A percentile compares a stretch with the other conserved stretches of the same genome.
phyloP scores from a whole-genome alignment of 2,888 invertebrate genomes.

The Julus scanicus region DNA sequence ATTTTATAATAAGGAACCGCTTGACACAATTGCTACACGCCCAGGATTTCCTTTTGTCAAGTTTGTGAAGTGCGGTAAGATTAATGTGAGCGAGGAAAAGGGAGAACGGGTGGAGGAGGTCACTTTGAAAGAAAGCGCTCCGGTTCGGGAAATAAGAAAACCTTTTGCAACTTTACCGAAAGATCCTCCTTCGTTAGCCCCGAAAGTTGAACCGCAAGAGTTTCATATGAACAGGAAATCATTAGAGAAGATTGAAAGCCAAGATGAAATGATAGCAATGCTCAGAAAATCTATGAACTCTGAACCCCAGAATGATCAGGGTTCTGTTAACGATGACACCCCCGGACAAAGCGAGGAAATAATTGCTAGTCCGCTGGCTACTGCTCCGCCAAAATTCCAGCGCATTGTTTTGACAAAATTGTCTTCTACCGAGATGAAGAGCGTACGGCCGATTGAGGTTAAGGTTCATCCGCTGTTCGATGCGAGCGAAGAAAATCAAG shows the following conservation, averaged over 20 bases:
- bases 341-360: not conserved
- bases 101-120: not conserved
- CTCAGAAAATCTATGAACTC: constrained; percentile 33
- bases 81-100: not conserved
- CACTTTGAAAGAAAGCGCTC: not conserved
- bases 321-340: not conserved
- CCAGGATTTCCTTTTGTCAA: constrained; percentile 52
- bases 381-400: not conserved
- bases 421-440: constrained; percentile 25
- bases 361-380: not conserved
- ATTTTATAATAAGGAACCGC: constrained; percentile 18
- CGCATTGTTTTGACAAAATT: not conserved
- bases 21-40: not conserved
- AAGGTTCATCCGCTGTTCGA: not conserved
- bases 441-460: not conserved
- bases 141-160: not conserved
- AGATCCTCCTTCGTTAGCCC: not conserved
- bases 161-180: not conserved
- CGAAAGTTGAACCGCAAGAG: not conserved
- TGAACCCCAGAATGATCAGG: not conserved
- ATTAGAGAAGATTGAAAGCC: constrained; percentile 5
- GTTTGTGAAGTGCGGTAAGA: constrained; percentile 53
- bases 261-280: constrained; percentile 15
- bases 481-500: not conserved
- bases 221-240: constrained; percentile 7